Conservation (phyloP, 2,797 vertebrate genomes). For the Molossus alvarezi region DNA sequence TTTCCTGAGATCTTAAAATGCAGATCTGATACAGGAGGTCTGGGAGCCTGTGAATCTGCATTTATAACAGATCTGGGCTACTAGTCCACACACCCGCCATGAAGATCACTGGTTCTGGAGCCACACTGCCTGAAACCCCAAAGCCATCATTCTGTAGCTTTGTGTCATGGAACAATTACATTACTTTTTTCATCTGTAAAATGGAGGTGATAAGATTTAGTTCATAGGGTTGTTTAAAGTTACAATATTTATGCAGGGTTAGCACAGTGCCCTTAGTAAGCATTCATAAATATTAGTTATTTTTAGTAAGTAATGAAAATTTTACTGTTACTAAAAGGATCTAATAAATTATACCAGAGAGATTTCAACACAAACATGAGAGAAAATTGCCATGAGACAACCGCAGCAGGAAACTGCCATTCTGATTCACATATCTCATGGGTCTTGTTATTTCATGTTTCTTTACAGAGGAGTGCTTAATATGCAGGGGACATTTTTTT, state of each 20-base stretch:
- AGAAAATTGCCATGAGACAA: neutral
- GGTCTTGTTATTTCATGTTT: neutral
- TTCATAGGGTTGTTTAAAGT: neutral
- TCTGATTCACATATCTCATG: neutral
- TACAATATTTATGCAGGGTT: neutral
- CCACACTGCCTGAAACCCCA: neutral
- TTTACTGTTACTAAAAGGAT: neutral
- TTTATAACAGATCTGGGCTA: neutral
- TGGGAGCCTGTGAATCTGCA: neutral
- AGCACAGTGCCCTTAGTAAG: neutral
- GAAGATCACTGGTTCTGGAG: neutral
- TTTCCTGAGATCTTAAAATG: neutral
- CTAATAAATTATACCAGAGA: neutral
- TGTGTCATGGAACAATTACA: neutral
- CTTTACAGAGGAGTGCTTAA: neutral
- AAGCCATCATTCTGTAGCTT: neutral
- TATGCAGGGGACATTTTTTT: neutral
- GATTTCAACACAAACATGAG: neutral
- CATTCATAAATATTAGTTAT: neutral
- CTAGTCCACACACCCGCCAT: neutral
- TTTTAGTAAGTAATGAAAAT: neutral
- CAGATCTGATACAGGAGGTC: neutral
- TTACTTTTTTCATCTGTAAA: neutral
- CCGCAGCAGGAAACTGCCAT: neutral
- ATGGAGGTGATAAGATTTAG: neutral